These are phyloP conservation scores for Eurytoma adleriae DNA, from an alignment of 2,888 invertebrate genomes.

Conservation along the genomic window DNA sequence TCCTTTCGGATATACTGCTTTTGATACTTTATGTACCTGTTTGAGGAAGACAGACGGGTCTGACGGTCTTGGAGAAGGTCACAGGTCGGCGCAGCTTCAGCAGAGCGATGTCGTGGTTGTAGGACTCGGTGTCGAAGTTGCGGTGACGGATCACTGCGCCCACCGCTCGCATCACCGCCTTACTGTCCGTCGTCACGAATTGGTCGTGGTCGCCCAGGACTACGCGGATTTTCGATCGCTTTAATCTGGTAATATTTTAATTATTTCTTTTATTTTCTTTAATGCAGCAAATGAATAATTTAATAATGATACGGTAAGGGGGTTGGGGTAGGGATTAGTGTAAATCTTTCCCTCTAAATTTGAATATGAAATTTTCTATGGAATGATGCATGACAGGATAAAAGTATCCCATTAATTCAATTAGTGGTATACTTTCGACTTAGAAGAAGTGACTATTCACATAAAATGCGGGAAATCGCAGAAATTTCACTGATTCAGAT, in stretches of 20 bases:
- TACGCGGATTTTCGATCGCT: conserved; percentile 88
- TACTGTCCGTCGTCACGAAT: conserved; percentile 85
- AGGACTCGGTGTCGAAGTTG: conserved; percentile 90
- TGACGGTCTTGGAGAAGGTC: conserved; percentile 84
- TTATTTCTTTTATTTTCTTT: neutral
- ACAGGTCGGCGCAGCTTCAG: conserved; percentile 87
- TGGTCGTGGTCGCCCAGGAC: conserved; percentile 92
- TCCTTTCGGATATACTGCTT: too few relatives aligned
- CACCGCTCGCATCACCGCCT: conserved; percentile 89
- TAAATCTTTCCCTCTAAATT: too few relatives aligned
- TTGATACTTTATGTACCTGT: conserved; percentile 53
- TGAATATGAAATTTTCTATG: too few relatives aligned
- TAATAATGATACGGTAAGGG: too few relatives aligned
- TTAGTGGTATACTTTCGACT: too few relatives aligned
- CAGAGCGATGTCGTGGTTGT: conserved; percentile 91
- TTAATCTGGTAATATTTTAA: conserved; percentile 78
- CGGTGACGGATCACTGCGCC: conserved; percentile 87
- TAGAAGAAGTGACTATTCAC: too few relatives aligned
- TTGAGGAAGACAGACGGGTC: conserved; percentile 86
- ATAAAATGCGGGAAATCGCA: too few relatives aligned
- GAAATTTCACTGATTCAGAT: too few relatives aligned
- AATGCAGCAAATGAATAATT: too few relatives aligned
- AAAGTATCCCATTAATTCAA: too few relatives aligned
- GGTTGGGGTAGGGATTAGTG: too few relatives aligned
- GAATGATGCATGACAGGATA: too few relatives aligned